Conservation (phyloP, 2,888 invertebrate species). For the Drosophila pseudotalamancana region DNA sequence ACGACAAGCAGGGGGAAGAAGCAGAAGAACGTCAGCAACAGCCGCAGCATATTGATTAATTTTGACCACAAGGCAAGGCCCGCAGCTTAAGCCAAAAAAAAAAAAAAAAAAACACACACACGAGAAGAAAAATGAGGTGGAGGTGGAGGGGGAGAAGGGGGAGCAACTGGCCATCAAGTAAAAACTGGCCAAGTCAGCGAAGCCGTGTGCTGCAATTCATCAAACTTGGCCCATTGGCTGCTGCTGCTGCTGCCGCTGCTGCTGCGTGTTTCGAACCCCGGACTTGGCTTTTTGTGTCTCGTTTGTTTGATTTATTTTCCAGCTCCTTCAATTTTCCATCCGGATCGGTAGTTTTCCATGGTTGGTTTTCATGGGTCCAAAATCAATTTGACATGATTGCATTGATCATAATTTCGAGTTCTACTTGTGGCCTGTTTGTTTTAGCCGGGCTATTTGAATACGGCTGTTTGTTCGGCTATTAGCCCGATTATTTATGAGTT, state of each 20-base stretch:
- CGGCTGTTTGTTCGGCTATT: constrained; percentile 59
- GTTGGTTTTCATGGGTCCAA: constrained; percentile 6
- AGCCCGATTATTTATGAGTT: constrained; percentile 67
- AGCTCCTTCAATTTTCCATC: constrained; percentile 70
- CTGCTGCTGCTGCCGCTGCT: not conserved
- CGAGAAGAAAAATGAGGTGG: not conserved
- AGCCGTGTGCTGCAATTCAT: constrained; percentile 66
- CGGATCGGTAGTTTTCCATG: constrained; percentile 36
- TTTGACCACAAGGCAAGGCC: constrained; percentile 48
- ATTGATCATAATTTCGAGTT: constrained; percentile 68
- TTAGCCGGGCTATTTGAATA: constrained; percentile 42
- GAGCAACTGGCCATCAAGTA: constrained; percentile 39
- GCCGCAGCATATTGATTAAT: constrained; percentile 70
- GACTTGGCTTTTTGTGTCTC: constrained; percentile 18
- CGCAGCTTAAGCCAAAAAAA: constrained; percentile 19
- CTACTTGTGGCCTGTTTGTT: constrained; percentile 22
- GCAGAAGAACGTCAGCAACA: constrained; percentile 14
- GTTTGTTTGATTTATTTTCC: constrained; percentile 79
- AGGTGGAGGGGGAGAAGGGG: not conserved
- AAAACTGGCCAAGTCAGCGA: constrained; percentile 65
- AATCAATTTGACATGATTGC: constrained; percentile 80
- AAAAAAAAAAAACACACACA: too few species aligned
- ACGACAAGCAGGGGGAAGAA: constrained; percentile 34
- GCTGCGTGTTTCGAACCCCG: not conserved
- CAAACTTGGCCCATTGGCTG: constrained; percentile 39